Base-by-base conservation (phyloP, 1,140 invertebrate species). In the Choristoneura fumiferana region DNA sequence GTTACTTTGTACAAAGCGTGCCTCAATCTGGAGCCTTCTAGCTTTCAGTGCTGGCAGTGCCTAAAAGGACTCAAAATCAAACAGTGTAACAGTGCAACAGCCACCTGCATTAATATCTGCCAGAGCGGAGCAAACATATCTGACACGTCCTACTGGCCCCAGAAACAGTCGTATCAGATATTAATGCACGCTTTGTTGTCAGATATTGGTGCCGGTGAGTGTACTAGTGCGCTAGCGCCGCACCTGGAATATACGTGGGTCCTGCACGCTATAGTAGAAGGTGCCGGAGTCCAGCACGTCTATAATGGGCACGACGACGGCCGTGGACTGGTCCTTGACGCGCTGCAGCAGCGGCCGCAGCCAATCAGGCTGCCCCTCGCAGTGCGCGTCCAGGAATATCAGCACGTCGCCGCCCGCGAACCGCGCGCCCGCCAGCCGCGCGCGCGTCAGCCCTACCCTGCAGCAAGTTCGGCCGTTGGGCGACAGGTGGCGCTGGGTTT, bases 311-410 rank as follows among this genome's bases (percentile, higher is more conserved):
- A 97, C 96, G 12, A 98, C 88, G 17, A 98, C 96, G 10, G 94
- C 92, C 10, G 91, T 93, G 0, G 91, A 89, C n/a, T 95, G 93
- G 54, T 97, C 92, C 83, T 95, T 94, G 69, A 98, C 96, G 62
- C 96, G 90, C 66, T 94, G 91, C 39, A 98, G 87, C 29, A 99
- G 81, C 0, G 98, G 98, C 78, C 98, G 94, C 52, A 98, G 90
- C 96, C 96, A 98, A 76, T 94, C 91, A 62, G 89, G 80, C 64
- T 94, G 95, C 4, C 92, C 93, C 92, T 99, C 97, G 90, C 97
- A 98, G 84, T 99, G 98, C 4, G 97, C 96, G 90, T 99, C 98
- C 43, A 98, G 91, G 82, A 98, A 98, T n/a, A 98, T 92, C 29
- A 99, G 84, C 14, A 96, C 95, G 81, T 98, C 94, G 0, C 96